These are phyloP conservation scores for Aegotheles bennettii DNA, from an alignment of 2,113 vertebrate species.

Conservation along the genomic window DNA sequence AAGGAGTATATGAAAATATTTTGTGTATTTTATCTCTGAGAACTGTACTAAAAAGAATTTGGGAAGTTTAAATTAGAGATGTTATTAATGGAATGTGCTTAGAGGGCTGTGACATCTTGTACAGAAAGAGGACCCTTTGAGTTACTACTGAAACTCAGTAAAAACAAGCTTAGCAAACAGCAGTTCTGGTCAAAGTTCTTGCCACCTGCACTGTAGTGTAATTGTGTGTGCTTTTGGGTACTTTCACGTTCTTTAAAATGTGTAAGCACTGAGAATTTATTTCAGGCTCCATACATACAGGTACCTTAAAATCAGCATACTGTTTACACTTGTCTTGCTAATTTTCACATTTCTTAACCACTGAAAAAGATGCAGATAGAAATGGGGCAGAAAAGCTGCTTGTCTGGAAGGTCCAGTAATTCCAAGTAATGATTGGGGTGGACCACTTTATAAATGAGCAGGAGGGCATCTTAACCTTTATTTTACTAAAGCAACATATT, in stretches of 20 bases:
- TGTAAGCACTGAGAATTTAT: background rate
- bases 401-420: background rate
- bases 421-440: background rate
- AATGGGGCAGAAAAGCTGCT: background rate
- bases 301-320: background rate
- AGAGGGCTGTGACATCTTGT: background rate
- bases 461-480: background rate
- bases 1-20: background rate
- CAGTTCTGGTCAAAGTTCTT: background rate
- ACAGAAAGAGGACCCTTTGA: background rate
- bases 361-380: background rate
- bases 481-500: background rate
- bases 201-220: background rate
- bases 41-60: background rate
- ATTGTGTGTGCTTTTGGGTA: background rate
- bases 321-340: background rate
- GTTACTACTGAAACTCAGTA: background rate
- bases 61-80: background rate
- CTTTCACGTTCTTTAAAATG: background rate
- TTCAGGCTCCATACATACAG: background rate
- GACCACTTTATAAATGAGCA: background rate
- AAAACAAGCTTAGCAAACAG: background rate
- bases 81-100: background rate
- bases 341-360: background rate
- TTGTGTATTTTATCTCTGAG: background rate